Conservation (phyloP, 2,888 invertebrate genomes). For the Drosophila fungiperda region DNA sequence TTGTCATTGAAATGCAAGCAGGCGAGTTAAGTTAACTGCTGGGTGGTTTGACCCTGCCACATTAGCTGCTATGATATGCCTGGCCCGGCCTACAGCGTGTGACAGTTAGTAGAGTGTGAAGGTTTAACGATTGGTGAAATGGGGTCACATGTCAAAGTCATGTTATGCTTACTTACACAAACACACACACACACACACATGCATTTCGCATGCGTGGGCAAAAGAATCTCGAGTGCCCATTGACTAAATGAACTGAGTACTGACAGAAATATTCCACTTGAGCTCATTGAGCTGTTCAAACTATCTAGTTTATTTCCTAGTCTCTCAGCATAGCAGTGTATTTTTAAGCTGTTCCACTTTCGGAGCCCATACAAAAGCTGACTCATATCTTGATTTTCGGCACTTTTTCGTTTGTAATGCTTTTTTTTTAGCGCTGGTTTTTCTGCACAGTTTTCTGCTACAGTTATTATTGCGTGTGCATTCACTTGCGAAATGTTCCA, state of each 20-base stretch:
- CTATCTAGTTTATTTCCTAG: slow-evolving; percentile 5
- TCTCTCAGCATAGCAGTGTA: background rate
- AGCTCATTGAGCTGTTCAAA: slow-evolving; percentile 2
- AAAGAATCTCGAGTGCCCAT: slow-evolving; percentile 11
- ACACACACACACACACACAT: background rate
- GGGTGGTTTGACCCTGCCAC: slow-evolving; percentile 70
- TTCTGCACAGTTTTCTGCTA: slow-evolving; percentile 62
- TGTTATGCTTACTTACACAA: slow-evolving; percentile 18
- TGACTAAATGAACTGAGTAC: background rate
- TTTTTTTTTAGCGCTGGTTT: background rate
- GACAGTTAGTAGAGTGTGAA: slow-evolving; percentile 80
- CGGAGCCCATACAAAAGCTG: slow-evolving; percentile 14
- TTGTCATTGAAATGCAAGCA: slow-evolving; percentile 61
- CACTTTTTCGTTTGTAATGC: slow-evolving; percentile 4
- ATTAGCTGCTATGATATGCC: slow-evolving; percentile 61
- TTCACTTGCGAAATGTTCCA: slow-evolving; percentile 62
- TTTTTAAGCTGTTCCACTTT: slow-evolving; percentile 43
- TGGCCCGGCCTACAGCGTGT: slow-evolving; percentile 46
- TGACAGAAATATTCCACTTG: slow-evolving; percentile 5
- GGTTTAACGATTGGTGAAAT: slow-evolving; percentile 78
- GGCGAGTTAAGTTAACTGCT: slow-evolving; percentile 42
- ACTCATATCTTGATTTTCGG: slow-evolving; percentile 41
- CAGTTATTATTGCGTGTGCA: slow-evolving; percentile 66
- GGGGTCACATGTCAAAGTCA: slow-evolving; percentile 64
- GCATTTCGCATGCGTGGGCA: slow-evolving; percentile 29